phyloP scores from a whole-genome alignment of 1,140 invertebrate species.

The Ostrea edulis region DNA sequence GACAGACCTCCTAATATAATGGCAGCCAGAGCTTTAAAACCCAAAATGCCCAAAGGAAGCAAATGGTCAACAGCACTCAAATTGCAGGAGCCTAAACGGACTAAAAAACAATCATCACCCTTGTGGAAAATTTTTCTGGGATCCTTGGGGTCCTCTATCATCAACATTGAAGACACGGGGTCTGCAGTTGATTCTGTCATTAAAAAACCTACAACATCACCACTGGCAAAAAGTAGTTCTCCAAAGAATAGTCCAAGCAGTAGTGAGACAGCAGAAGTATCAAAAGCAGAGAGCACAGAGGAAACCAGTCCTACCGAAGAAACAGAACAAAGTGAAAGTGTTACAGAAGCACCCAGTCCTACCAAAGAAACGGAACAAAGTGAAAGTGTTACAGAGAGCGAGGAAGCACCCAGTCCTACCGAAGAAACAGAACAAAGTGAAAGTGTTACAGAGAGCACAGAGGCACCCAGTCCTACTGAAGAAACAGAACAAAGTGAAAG shows the following conservation, averaged over 20 bases:
- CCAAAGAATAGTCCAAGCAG: neutral
- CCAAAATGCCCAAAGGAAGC: neutral
- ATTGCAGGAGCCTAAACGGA: neutral
- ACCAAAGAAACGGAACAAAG: neutral
- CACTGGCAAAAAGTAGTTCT: neutral
- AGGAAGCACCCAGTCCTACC: no score
- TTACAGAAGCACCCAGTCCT: neutral
- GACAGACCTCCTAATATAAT: neutral
- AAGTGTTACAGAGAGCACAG: neutral
- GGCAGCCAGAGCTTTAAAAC: neutral
- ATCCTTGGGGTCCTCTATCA: neutral
- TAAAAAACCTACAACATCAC: neutral
- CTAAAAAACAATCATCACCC: neutral
- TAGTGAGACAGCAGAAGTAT: neutral
- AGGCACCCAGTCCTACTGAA: neutral
- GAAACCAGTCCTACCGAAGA: neutral
- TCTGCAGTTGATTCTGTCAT: neutral
- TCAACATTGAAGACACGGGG: conserved; percentile 4
- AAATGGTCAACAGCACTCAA: conserved; percentile 7
- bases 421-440: neutral
- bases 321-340: neutral
- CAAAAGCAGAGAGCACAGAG: neutral
- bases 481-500: neutral
- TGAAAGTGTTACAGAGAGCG: neutral
- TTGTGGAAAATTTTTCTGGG: neutral